Conservation (phyloP, 2,113 vertebrate species). For the Caretta caretta region DNA sequence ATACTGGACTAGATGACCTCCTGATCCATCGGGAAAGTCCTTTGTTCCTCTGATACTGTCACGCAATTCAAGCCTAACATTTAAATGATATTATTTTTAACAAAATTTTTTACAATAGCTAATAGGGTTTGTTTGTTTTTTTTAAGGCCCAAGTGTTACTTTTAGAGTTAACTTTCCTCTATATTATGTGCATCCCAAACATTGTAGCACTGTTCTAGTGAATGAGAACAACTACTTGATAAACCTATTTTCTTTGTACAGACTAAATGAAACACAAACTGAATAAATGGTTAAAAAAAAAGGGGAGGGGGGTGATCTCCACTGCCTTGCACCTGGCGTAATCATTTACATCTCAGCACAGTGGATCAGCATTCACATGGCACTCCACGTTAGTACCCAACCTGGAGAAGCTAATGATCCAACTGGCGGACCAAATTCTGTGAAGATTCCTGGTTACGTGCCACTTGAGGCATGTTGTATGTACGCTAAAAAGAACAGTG, state of each 20-base stretch:
- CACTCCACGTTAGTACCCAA: no score
- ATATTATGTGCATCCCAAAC: not conserved
- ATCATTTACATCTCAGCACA: not conserved
- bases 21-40: not conserved
- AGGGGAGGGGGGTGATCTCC: not conserved
- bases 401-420: no score
- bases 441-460: no score
- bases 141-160: not conserved
- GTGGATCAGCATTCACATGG: no score
- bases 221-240: not conserved
- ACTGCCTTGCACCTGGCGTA: not conserved
- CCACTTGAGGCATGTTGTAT: no score
- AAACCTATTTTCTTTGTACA: not conserved
- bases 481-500: no score
- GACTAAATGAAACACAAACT: not conserved
- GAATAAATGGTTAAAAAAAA: not conserved
- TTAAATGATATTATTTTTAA: not conserved
- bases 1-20: not conserved
- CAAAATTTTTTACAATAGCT: not conserved
- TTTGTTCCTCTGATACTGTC: not conserved
- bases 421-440: no score
- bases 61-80: fast-evolving
- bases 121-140: not conserved
- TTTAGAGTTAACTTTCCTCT: not conserved
- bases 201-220: not conserved